Percentiles rank a stretch among this genome's conserved stretches.
Evolutionary conservation across 1,140 invertebrate genomes (phyloP).

Genomic region (Drosophila tropicalis): DNA sequence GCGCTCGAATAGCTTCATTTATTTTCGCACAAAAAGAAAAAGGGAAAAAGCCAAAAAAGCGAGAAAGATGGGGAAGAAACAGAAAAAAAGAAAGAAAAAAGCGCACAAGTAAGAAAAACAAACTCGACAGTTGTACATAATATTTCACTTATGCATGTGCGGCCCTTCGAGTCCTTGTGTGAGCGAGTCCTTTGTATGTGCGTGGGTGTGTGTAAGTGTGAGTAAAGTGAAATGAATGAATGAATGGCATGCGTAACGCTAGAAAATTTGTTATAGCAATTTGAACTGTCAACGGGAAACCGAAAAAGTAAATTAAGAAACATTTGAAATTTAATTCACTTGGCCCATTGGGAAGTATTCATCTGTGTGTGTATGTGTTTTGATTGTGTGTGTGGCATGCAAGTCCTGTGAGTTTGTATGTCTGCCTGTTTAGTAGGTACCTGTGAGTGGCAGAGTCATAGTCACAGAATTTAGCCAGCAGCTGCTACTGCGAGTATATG

Average conservation of each 20-base stretch:
- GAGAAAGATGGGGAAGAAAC: slow-evolving; percentile 29
- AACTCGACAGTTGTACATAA: slow-evolving; percentile 80
- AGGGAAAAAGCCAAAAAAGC: slow-evolving; percentile 38
- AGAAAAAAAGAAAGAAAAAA: slow-evolving; percentile 28
- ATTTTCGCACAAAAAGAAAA: slow-evolving; percentile 55
- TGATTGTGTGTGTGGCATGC: not conserved
- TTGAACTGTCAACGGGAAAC: slow-evolving; percentile 80
- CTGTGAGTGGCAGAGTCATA: slow-evolving; percentile 54
- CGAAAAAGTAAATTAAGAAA: slow-evolving; percentile 82
- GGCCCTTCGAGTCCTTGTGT: slow-evolving; percentile 37
- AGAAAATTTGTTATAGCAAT: slow-evolving; percentile 81
- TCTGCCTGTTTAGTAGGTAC: slow-evolving; percentile 21
- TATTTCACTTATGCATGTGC: slow-evolving; percentile 79
- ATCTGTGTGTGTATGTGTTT: slow-evolving; percentile 14
- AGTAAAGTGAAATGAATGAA: slow-evolving; percentile 70
- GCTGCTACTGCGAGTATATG: slow-evolving; percentile 24
- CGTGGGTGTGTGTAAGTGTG: slow-evolving; percentile 22
- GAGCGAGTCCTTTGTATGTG: slow-evolving; percentile 4
- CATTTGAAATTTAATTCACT: slow-evolving; percentile 82
- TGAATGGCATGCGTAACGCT: slow-evolving; percentile 78
- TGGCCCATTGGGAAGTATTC: slow-evolving; percentile 34
- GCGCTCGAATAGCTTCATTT: slow-evolving; percentile 80
- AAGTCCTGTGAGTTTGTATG: slow-evolving; percentile 14
- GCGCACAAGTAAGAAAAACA: slow-evolving; percentile 55
- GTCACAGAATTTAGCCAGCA: slow-evolving; percentile 44